Evolutionary conservation across 2,113 vertebrate genomes (phyloP).

Genomic region (Crotalus tigris): DNA sequence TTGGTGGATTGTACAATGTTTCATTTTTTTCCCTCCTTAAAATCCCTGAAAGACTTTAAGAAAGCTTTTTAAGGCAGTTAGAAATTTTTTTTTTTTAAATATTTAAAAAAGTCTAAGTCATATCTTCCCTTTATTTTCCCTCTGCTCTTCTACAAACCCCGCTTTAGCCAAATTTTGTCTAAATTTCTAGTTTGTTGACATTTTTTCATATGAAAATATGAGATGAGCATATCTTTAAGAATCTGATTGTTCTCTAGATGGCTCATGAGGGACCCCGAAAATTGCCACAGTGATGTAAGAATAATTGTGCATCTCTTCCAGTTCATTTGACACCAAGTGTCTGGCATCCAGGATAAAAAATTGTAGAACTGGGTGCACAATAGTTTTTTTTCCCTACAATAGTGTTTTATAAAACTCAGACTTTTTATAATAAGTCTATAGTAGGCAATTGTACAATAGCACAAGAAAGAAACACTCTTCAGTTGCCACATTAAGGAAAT

Average conservation of each 20-base stretch:
- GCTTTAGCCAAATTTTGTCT: not conserved
- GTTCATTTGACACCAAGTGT: not conserved
- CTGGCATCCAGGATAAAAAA: constrained; percentile 13
- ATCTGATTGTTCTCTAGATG: constrained; percentile 20
- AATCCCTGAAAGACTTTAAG: not conserved
- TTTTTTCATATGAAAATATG: constrained; percentile 25
- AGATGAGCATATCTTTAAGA: constrained; percentile 31
- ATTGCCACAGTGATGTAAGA: constrained; percentile 8
- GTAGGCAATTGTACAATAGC: constrained; percentile 3
- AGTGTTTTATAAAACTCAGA: not conserved
- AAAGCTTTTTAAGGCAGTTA: not conserved
- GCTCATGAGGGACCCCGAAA: constrained; percentile 15
- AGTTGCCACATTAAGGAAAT: not conserved
- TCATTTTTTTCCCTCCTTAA: not conserved
- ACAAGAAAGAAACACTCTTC: constrained; percentile 17
- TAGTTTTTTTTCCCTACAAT: not conserved
- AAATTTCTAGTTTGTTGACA: constrained; percentile 17
- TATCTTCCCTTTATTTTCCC: constrained; percentile 3
- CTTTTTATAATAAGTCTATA: not conserved
- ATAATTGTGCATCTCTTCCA: constrained; percentile 17
- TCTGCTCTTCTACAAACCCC: constrained; percentile 2
- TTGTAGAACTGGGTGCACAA: constrained; percentile 13
- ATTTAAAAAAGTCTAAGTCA: constrained; percentile 5
- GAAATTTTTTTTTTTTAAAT: not conserved
- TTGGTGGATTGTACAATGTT: not conserved